Evolutionary conservation across 1,140 invertebrate species (phyloP).

Genomic region (Drosophila sechellia): DNA sequence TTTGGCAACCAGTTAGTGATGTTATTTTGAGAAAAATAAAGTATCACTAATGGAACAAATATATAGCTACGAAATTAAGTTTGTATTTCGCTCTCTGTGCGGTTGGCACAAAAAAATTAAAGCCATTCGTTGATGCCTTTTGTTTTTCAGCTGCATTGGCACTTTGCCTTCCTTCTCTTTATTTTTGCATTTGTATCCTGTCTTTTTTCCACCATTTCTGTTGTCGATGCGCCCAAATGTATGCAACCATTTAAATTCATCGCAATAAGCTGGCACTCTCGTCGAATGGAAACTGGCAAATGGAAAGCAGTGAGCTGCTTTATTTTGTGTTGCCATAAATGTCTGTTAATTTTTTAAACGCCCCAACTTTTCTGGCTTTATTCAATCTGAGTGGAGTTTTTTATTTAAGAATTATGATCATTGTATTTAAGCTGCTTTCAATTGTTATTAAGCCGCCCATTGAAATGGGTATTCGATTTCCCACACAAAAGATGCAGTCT

Average conservation of each 20-base stretch:
- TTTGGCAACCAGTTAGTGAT: too few relatives aligned
- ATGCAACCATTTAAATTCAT: constrained; percentile 83
- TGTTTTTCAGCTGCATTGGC: constrained; percentile 50
- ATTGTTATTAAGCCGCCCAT: constrained; percentile 44
- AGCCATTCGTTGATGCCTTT: constrained; percentile 71
- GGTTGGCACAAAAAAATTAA: constrained; percentile 62
- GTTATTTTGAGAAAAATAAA: not conserved
- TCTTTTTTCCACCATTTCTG: constrained; percentile 18
- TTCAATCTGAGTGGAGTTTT: constrained; percentile 6
- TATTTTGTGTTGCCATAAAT: constrained; percentile 58
- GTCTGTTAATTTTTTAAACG: constrained; percentile 68
- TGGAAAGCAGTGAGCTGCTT: constrained; percentile 33
- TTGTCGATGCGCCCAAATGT: constrained; percentile 52
- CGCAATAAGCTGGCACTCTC: constrained; percentile 67
- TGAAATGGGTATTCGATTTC: constrained; percentile 16
- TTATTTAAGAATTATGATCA: constrained; percentile 42
- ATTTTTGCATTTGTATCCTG: constrained; percentile 28
- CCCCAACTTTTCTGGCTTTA: constrained; percentile 20
- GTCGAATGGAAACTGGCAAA: constrained; percentile 50
- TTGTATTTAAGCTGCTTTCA: constrained; percentile 47
- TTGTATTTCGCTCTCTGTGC: not conserved
- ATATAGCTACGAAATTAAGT: too few relatives aligned
- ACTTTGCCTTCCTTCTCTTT: constrained; percentile 20
- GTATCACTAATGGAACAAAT: too few relatives aligned
- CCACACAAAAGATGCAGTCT: constrained; percentile 13